Conservation (phyloP, 2,888 invertebrate species). For the Idaea dimidiata region DNA sequence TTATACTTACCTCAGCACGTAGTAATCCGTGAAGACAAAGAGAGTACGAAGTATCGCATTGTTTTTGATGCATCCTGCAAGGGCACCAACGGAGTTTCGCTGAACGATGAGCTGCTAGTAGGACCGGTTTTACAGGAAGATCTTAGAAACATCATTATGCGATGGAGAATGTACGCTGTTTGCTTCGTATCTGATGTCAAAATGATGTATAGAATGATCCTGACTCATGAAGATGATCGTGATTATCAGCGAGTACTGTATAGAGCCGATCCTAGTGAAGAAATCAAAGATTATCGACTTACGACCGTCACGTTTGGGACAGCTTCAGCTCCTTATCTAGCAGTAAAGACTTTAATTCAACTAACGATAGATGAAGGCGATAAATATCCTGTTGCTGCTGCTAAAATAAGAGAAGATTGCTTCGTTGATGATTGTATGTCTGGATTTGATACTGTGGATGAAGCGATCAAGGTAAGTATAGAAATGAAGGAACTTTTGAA, state of each 20-base stretch:
- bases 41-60: constrained; percentile 28
- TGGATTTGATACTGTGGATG: constrained; percentile 14
- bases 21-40: constrained; percentile 30
- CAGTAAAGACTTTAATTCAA: constrained; percentile 20
- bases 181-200: constrained; percentile 17
- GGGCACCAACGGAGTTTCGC: constrained; percentile 7
- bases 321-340: constrained; percentile 21
- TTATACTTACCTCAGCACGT: constrained; percentile 38
- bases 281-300: constrained; percentile 20
- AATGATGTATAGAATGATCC: constrained; percentile 18
- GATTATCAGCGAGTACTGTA: constrained; percentile 19
- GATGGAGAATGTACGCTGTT: constrained; percentile 17
- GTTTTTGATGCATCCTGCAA: constrained; percentile 17
- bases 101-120: constrained; percentile 14
- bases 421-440: constrained; percentile 24
- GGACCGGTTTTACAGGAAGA: constrained; percentile 13
- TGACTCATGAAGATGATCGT: constrained; percentile 2
- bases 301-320: constrained; percentile 29
- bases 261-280: constrained; percentile 7
- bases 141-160: constrained; percentile 17
- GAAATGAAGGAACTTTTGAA: constrained; percentile 13
- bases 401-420: constrained; percentile 12
- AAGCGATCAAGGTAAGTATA: constrained; percentile 9
- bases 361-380: constrained; percentile 21
- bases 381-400: constrained; percentile 8